Base-by-base conservation (phyloP, 1,140 invertebrate species). In the Lineus longissimus region DNA sequence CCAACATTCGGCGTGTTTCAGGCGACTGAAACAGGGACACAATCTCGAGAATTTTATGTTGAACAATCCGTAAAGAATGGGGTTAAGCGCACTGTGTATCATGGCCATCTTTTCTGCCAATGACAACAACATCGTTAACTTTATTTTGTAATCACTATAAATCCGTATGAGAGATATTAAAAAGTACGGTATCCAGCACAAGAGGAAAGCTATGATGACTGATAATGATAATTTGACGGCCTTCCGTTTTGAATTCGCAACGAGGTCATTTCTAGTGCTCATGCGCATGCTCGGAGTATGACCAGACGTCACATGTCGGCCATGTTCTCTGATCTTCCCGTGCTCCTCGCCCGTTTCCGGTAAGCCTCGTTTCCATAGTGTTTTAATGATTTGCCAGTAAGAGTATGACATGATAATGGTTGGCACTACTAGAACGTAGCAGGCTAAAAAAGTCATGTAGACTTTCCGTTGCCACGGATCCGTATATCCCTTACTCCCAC, bases 181-280 rank as follows among this genome's bases (percentile, higher is more conserved):
- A 61, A 84, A 83, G 62, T 84, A 84, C 0, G 83, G 83, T 11
- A 77, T 80, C 69, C 82, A 77, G 67, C 82, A 83, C 2, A 77
- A 70, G 2, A 84, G 66, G 69, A 83, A 84, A 17, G 77, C 78
- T 7, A 81, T 72, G 15, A 83, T 81, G 4, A 84, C 83, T 9
- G 74, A 81, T 27, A 84, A 62, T 7, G 81, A 81, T 75, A 84
- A 78, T 63, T 81, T 82, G 6, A 84, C 69, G 22, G 73, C 76
- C 17, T 72, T 68, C 43, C 74, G 60, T 66, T 75, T 77, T 6
- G 76, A 74, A 2, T 72, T 61, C 55, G 76, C 72, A 36, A 79
- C 71, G 25, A 73, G 64, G 23, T 66, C 70, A 33, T 69, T 55
- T 41, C 70, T 68, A 9, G 74, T 68, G 22, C 74, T 74, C 63